Base-by-base conservation (phyloP, 2,888 invertebrate species). In the Meta bourneti region DNA sequence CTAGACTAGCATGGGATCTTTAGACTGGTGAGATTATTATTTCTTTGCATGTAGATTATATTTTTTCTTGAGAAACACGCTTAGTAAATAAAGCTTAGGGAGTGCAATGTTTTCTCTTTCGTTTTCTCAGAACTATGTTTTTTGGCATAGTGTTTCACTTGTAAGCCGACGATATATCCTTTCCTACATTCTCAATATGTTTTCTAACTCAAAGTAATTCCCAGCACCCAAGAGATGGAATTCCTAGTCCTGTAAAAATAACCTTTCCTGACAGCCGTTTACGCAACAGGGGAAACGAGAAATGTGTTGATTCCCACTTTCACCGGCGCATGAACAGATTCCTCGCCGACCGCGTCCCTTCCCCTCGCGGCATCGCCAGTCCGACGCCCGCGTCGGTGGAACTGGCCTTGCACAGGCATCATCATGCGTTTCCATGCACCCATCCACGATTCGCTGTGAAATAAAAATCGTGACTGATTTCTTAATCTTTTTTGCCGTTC, bases 391-490 rank as follows among this genome's bases (percentile, higher is more conserved):
- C 79, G 61, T 71, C 77, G 51, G 7, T n/a, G 34, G 61, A 34
- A 34, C 20, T 61, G 80, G 80, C 61, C 80, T 61, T 80, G 61
- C 34, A 34, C 34, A 79, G 51, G 11, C 13, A 8, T 51, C n/a
- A 11, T 51, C 49, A 34, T 54, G 4, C 34, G 83, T 61, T 83
- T 83, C 54, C 34, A 34, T 2, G 4, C 34, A 34, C 34, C 69
- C 54, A 49, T 34, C 48, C 4, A 4, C 11, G 48, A 61, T 49
- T 11, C 54, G 54, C 75, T n/a, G n/a, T n/a, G 77, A 85, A 69
- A 48, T 48, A 16, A 20, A 54, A 54, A 90, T 75, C 90, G 90
- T 90, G 90, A 90, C 90, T 86, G 85, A 85, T 69, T 75, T 78
- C 61, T 61, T n/a, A 54, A 34, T 72, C 71, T 71, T 79, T 70